Evolutionary conservation across 2,888 invertebrate genomes (phyloP).

Genomic region (Tubulanus polymorphus): DNA sequence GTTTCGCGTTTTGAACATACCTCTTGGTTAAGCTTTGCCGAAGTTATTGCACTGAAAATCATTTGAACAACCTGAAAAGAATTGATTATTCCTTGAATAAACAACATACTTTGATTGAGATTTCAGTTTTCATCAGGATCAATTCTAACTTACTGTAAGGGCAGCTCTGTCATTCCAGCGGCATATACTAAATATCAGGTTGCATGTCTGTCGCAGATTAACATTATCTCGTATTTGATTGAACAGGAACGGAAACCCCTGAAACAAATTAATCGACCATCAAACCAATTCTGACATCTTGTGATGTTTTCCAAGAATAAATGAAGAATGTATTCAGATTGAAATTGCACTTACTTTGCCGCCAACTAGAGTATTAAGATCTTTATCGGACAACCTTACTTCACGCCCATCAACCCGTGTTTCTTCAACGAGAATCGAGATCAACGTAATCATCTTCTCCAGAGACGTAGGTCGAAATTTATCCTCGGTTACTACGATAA

Average conservation of each 20-base stretch:
- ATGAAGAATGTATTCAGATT: neutral
- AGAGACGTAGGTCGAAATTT: constrained; percentile 85
- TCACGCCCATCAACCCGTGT: constrained; percentile 69
- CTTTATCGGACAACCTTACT: constrained; percentile 71
- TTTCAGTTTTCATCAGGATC: too few species aligned
- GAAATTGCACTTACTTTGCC: constrained; percentile 64
- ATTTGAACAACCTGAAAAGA: constrained; percentile 68
- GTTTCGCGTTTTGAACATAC: constrained; percentile 55
- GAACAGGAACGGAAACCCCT: constrained; percentile 89
- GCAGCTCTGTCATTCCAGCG: constrained; percentile 87
- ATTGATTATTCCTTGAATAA: too few species aligned
- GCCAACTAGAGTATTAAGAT: constrained; percentile 77
- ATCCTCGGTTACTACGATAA: constrained; percentile 61
- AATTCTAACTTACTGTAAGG: constrained; percentile 59
- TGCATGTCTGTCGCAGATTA: constrained; percentile 85
- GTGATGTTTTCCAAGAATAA: neutral
- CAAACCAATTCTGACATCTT: neutral
- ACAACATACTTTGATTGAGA: too few species aligned
- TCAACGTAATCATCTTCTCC: constrained; percentile 91
- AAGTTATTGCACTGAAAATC: constrained; percentile 87
- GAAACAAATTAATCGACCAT: constrained; percentile 31
- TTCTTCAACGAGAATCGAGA: constrained; percentile 82
- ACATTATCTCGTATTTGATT: constrained; percentile 92
- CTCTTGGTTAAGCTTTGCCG: constrained; percentile 77
- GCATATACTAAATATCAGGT: constrained; percentile 84